Conservation (phyloP, 2,888 invertebrate species). For the Tetrapedia diversipes region DNA sequence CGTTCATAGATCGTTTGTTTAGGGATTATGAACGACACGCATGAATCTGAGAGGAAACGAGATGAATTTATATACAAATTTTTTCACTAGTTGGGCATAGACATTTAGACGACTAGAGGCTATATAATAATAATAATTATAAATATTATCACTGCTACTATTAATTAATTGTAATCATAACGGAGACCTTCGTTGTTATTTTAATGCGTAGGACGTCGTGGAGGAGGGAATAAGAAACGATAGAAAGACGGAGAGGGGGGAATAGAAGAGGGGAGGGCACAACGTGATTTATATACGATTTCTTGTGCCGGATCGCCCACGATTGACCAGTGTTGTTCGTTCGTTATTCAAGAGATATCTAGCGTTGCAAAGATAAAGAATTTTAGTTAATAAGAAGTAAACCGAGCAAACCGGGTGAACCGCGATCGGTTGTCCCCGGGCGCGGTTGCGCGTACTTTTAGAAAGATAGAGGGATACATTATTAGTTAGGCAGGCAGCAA, state of each 20-base stretch:
- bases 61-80: constrained; percentile 71
- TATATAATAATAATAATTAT: constrained; percentile 79
- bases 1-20: constrained; percentile 53
- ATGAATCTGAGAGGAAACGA: constrained; percentile 63
- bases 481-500: constrained; percentile 69
- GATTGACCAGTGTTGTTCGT: constrained; percentile 72
- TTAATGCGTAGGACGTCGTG: constrained; percentile 51
- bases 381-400: constrained; percentile 52
- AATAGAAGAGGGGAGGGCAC: not conserved
- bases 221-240: not conserved
- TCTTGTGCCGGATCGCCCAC: constrained; percentile 48
- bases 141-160: constrained; percentile 73
- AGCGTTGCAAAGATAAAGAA: constrained; percentile 66
- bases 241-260: not conserved
- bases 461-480: constrained; percentile 64
- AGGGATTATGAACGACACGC: constrained; percentile 43
- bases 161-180: constrained; percentile 75
- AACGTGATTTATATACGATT: constrained; percentile 27
- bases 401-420: constrained; percentile 26
- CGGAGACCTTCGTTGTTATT: constrained; percentile 70
- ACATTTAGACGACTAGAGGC: constrained; percentile 81
- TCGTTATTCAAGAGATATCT: constrained; percentile 71
- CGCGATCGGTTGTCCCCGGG: constrained; percentile 25
- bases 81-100: constrained; percentile 80
- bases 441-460: constrained; percentile 62